Percentiles rank a stretch among this genome's conserved stretches.
phyloP scores from a whole-genome alignment of 1,140 invertebrate genomes.

The Eulimnadia texana region DNA sequence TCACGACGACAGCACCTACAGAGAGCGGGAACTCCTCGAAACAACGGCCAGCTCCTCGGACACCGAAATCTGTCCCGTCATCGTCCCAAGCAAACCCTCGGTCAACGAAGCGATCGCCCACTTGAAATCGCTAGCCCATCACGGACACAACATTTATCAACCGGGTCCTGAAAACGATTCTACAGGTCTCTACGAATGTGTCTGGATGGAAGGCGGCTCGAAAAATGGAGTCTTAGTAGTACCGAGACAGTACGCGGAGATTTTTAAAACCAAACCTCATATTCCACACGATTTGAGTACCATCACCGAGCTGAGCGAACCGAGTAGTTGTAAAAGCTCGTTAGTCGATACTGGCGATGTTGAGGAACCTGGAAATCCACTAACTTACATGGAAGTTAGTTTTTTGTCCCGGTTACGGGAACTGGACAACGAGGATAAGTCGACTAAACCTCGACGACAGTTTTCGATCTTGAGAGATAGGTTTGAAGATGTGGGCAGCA shows the following conservation, averaged over 20 bases:
- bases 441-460: background rate
- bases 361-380: background rate
- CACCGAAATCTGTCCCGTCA: background rate
- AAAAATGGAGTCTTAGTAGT: background rate
- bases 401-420: conserved; percentile 10
- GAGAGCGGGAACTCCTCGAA: conserved; percentile 5
- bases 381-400: conserved; percentile 14
- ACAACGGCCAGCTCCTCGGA: background rate
- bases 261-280: background rate
- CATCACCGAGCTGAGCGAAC: conserved; percentile 7
- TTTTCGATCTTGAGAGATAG: conserved; percentile 12
- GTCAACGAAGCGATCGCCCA: conserved; percentile 11
- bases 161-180: background rate
- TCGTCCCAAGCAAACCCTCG: background rate
- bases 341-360: conserved; percentile 3
- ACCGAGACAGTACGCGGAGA: background rate
- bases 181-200: background rate
- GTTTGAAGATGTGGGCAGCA: background rate
- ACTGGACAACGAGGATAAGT: background rate
- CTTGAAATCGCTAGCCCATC: conserved; percentile 2
- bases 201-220: background rate
- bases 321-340: conserved; percentile 3
- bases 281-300: background rate
- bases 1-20: conserved; percentile 37
- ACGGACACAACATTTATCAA: conserved; percentile 8